Evolutionary conservation across 2,797 vertebrate species (phyloP).

Genomic region (Paedocypris micromegethes): DNA sequence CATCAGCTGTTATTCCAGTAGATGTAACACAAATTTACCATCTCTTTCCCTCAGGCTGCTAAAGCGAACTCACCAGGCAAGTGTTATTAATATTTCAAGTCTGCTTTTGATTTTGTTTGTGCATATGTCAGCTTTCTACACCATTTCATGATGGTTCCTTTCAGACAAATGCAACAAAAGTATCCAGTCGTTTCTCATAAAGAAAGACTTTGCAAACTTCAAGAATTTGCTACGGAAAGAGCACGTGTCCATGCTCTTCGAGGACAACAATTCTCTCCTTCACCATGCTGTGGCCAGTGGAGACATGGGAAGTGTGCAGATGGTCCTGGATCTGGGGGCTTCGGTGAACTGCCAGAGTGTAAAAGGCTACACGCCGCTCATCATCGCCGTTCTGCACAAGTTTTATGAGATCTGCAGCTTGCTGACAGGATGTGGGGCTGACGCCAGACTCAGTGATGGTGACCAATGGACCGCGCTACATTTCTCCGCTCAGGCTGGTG

Average conservation of each 20-base stretch:
- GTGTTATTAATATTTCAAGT: too few relatives aligned
- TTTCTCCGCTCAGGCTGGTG: conserved; percentile 80
- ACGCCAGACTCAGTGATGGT: conserved; percentile 61
- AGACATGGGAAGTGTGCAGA: conserved; percentile 60
- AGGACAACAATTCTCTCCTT: conserved; percentile 66
- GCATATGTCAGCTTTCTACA: not conserved
- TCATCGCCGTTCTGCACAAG: conserved; percentile 68
- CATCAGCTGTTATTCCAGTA: too few relatives aligned
- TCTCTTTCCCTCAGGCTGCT: too few relatives aligned
- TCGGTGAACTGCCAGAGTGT: conserved; percentile 64
- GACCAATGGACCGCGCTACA: conserved; percentile 78
- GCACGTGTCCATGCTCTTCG: conserved; percentile 52
- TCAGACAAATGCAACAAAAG: conserved; percentile 26
- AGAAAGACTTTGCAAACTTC: conserved; percentile 67
- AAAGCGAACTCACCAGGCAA: too few relatives aligned
- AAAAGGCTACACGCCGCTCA: conserved; percentile 74
- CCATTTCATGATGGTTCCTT: not conserved
- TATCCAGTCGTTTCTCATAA: conserved; percentile 50
- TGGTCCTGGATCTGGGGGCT: conserved; percentile 68
- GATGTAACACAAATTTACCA: too few relatives aligned
- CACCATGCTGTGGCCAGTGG: conserved; percentile 72
- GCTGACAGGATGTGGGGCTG: conserved; percentile 64
- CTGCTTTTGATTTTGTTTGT: too few relatives aligned
- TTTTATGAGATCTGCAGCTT: conserved; percentile 63
- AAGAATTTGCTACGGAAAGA: conserved; percentile 58